These are phyloP conservation scores for Arion vulgaris DNA, from an alignment of 1,140 invertebrate genomes.

Conservation along the genomic window DNA sequence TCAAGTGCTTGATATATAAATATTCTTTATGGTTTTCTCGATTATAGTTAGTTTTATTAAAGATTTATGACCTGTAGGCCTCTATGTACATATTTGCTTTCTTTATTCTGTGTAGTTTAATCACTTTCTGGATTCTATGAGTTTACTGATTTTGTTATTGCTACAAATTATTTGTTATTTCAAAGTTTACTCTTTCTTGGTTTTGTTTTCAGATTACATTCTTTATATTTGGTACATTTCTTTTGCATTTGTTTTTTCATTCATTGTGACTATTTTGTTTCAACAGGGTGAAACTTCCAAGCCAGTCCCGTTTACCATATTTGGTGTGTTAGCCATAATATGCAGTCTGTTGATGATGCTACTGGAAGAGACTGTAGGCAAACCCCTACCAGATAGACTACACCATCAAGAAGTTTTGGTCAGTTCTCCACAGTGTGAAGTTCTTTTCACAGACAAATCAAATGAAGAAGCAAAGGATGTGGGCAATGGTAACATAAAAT, in stretches of 20 bases:
- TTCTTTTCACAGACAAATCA: background rate
- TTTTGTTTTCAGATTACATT: too few relatives aligned
- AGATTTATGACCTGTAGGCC: too few relatives aligned
- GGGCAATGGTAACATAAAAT: background rate
- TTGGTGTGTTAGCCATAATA: conserved; percentile 49
- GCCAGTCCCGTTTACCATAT: conserved; percentile 52
- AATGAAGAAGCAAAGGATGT: background rate
- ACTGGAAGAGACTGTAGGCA: conserved; percentile 47
- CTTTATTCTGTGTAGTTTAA: too few relatives aligned
- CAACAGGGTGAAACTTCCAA: conserved; percentile 41
- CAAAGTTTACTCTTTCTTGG: too few relatives aligned
- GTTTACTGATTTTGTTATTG: too few relatives aligned
- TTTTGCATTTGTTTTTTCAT: background rate
- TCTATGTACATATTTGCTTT: too few relatives aligned
- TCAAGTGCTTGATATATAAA: too few relatives aligned
- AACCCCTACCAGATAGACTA: conserved; percentile 48
- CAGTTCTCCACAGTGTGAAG: background rate
- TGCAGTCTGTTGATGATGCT: conserved; percentile 49
- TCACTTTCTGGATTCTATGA: too few relatives aligned
- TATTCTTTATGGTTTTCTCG: too few relatives aligned
- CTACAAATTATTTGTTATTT: too few relatives aligned
- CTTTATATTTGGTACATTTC: too few relatives aligned
- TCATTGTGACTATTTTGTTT: background rate
- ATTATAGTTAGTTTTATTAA: too few relatives aligned
- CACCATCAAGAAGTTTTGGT: background rate